phyloP scores from a whole-genome alignment of 2,888 invertebrate genomes.

The Drosophila aldrichi region DNA sequence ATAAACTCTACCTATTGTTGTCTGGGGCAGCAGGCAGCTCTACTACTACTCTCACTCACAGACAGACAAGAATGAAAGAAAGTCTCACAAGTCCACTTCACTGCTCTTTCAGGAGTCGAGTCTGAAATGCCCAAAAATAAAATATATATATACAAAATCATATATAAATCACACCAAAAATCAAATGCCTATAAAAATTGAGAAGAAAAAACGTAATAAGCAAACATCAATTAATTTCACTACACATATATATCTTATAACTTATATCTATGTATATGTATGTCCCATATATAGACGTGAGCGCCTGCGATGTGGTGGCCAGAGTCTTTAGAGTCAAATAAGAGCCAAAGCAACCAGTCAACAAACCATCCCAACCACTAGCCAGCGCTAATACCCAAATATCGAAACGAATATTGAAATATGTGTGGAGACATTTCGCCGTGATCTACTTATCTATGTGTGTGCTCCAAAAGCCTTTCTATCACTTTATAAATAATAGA shows the following conservation, averaged over 20 bases:
- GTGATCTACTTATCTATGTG: constrained; percentile 50
- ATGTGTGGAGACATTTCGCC: constrained; percentile 76
- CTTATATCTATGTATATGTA: constrained; percentile 52
- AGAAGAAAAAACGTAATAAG: constrained; percentile 62
- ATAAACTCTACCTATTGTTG: constrained; percentile 84
- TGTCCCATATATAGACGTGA: constrained; percentile 54
- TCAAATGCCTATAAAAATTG: constrained; percentile 42
- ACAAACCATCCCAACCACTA: constrained; percentile 69
- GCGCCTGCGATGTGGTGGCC: constrained; percentile 58
- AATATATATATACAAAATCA: constrained; percentile 31
- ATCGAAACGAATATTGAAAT: constrained; percentile 63
- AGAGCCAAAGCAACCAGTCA: constrained; percentile 58
- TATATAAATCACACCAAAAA: constrained; percentile 30
- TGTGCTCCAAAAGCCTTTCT: constrained; percentile 29
- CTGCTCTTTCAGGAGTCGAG: constrained; percentile 68
- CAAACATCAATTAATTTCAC: constrained; percentile 47
- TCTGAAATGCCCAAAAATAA: constrained; percentile 64
- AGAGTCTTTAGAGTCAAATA: constrained; percentile 53
- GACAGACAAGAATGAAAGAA: constrained; percentile 77
- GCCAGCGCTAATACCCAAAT: constrained; percentile 73
- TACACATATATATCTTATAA: constrained; percentile 55
- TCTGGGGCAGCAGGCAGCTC: constrained; percentile 82
- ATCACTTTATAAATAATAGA: constrained; percentile 24
- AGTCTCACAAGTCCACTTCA: constrained; percentile 71
- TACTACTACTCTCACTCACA: constrained; percentile 75